Base-by-base conservation (phyloP, 2,888 invertebrate species). In the Orthonevra nobilis region DNA sequence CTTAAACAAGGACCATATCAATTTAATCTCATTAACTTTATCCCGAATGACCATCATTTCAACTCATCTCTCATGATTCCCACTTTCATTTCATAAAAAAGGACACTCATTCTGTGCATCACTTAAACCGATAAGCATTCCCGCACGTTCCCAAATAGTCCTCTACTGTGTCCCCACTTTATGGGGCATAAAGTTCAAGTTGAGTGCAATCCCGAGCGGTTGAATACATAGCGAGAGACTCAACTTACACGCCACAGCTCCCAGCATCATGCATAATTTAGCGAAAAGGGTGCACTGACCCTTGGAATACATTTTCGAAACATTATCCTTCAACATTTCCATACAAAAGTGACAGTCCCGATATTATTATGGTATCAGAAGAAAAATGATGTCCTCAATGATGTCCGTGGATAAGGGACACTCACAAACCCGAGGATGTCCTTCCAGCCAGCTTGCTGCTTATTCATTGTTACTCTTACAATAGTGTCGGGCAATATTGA, bases 401-500 rank as follows among this genome's bases (percentile, higher is more conserved):
- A 19, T 28, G 19, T 23, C 20, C 40, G 6, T 17, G 42, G 36
- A 34, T 19, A 44, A 26, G 9, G 58, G 58, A 20, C 58, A 46
- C 38, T n/a, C n/a, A n/a, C n/a, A n/a, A n/a, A 58, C 14, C 28
- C 40, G 42, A 17, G 46, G 42, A 40, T 44, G 40, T 48, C 28
- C 52, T 20, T 40, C 19, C n/a, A 20, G 10, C 40, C 20, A 17
- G 2, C 10, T 52, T 40, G 50, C 23, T 54, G 19, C n/a, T n/a
- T n/a, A 23, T 7, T 56, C 42, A 42, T 56, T 74, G 72, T 54
- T 63, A 38, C 40, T 72, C 46, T 54, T 32, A 60, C 79, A 73
- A 69, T 75, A 54, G 40, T 66, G 54, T 66, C 60, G 40, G 68
- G 36, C 66, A 79, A 79, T 73, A 79, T 79, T 79, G 79, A 79